These are phyloP conservation scores for Pyrgilauda ruficollis DNA, from an alignment of 2,113 vertebrate species.

Conservation along the genomic window DNA sequence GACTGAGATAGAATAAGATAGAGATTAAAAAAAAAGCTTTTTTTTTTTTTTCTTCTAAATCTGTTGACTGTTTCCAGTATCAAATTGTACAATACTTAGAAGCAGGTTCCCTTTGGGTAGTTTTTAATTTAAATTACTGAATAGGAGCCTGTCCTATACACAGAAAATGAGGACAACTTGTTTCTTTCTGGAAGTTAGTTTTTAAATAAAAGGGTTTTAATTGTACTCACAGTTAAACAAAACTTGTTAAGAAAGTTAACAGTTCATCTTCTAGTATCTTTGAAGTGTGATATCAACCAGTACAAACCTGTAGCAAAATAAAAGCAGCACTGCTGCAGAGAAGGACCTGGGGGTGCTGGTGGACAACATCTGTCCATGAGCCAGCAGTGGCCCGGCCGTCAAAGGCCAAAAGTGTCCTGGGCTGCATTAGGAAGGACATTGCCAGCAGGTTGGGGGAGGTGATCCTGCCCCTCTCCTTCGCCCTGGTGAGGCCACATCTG, in stretches of 20 bases:
- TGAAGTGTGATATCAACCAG: background rate
- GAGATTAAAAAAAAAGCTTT: background rate
- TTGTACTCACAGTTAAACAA: background rate
- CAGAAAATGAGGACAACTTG: background rate
- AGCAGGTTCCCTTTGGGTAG: background rate
- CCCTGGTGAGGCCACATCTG: background rate
- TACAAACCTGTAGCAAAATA: background rate
- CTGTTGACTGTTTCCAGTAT: background rate
- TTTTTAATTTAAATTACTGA: background rate
- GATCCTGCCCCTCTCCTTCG: background rate
- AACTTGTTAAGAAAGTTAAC: background rate
- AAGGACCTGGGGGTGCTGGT: background rate
- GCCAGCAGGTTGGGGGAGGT: fast-evolving
- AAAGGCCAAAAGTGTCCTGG: background rate
- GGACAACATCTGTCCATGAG: background rate
- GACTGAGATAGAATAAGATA: background rate
- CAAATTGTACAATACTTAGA: background rate
- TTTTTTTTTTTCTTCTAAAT: background rate
- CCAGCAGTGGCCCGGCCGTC: no score
- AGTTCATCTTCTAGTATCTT: background rate
- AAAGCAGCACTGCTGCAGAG: background rate
- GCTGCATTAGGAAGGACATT: background rate
- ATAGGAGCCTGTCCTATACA: background rate
- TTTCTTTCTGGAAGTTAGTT: background rate
- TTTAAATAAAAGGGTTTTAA: background rate